Percentiles rank a stretch among this genome's conserved stretches.
Evolutionary conservation across 2,888 invertebrate species (phyloP).

Genomic region (Pasiphila rectangulata): DNA sequence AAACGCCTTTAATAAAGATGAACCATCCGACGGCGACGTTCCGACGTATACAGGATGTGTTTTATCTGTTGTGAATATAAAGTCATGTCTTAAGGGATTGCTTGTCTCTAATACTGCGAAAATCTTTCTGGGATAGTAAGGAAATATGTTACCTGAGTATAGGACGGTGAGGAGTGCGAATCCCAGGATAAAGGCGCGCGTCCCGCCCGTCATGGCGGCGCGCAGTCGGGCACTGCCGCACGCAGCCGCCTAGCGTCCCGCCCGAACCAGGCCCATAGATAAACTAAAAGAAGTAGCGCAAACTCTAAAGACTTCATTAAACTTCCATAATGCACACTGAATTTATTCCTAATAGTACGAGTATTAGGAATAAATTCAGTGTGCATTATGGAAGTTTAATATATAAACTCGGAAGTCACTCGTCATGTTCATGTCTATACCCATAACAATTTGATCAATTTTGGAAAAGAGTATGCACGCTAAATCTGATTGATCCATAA

Average conservation of each 20-base stretch:
- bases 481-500: no score
- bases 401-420: no score
- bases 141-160: slow-evolving; percentile 63
- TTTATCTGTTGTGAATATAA: neutral
- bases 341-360: no score
- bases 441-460: no score
- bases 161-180: slow-evolving; percentile 65
- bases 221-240: slow-evolving; percentile 65
- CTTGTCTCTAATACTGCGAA: neutral
- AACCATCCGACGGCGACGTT: neutral
- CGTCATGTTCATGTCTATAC: no score
- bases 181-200: slow-evolving; percentile 61
- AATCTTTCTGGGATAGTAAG: neutral
- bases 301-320: neutral
- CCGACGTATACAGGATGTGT: neutral
- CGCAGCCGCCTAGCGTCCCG: slow-evolving; percentile 39
- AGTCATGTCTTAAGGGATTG: no score
- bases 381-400: neutral
- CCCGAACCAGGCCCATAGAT: slow-evolving; percentile 24
- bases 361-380: no score
- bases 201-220: slow-evolving; percentile 72
- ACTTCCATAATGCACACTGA: neutral
- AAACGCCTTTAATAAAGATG: neutral
- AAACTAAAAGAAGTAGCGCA: slow-evolving; percentile 12
- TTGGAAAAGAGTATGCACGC: no score